Conservation (phyloP, 1,140 invertebrate species). For the Contarinia nasturtii region DNA sequence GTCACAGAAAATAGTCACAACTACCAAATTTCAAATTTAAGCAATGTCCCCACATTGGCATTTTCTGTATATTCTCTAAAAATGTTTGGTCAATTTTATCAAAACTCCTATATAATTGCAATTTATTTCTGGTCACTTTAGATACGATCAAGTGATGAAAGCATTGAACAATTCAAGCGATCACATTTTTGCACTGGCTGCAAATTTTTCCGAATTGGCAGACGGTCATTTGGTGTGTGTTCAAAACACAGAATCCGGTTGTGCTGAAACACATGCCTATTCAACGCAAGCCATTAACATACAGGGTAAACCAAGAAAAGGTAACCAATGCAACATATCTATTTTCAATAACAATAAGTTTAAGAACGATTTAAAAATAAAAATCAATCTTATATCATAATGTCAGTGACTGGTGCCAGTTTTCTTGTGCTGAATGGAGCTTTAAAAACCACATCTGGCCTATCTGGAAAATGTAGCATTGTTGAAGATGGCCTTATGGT, state of each 20-base stretch:
- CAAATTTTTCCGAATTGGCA: constrained; percentile 58
- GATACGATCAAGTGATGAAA: constrained; percentile 63
- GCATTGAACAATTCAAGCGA: constrained; percentile 62
- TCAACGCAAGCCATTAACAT: constrained; percentile 80
- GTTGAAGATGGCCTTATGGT: constrained; percentile 84
- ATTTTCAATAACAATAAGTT: constrained; percentile 2
- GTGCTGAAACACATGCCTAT: constrained; percentile 25
- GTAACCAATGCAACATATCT: constrained; percentile 23
- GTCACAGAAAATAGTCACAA: no score
- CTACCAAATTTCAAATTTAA: no score
- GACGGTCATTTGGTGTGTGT: constrained; percentile 82
- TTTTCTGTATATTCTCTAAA: no score
- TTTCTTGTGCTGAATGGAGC: constrained; percentile 82
- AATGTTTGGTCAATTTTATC: no score
- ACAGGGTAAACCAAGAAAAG: constrained; percentile 58
- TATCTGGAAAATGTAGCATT: constrained; percentile 73
- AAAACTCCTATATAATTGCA: no score
- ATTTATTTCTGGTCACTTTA: no score
- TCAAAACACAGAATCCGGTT: constrained; percentile 38
- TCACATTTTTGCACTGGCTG: constrained; percentile 66
- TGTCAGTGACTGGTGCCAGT: constrained; percentile 63
- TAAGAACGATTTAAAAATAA: no score
- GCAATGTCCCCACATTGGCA: no score
- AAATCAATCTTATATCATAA: no score
- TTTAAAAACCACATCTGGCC: constrained; percentile 55